A percentile compares a stretch with the other conserved stretches of the same genome.
These are phyloP conservation scores for Tetranychus urticae DNA, from an alignment of 1,140 invertebrate genomes.

Conservation along the genomic window DNA sequence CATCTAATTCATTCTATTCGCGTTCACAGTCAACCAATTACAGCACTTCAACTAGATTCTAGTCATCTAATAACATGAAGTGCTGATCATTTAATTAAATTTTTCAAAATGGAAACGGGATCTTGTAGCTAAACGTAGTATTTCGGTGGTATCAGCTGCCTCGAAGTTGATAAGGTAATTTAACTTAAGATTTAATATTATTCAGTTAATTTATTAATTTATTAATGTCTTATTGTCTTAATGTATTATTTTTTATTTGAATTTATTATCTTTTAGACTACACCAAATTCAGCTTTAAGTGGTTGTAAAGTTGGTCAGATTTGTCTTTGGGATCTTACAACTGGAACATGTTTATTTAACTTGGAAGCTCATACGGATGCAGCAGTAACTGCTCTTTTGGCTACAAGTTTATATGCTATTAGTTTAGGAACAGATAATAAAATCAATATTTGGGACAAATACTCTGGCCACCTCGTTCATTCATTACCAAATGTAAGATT, in stretches of 20 bases:
- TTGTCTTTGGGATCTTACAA: conserved; percentile 78
- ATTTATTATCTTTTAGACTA: conserved; percentile 31
- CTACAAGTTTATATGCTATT: conserved; percentile 71
- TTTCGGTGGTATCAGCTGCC: conserved; percentile 66
- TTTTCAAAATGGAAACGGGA: conserved; percentile 52
- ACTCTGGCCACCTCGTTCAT: conserved; percentile 69
- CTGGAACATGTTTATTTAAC: conserved; percentile 62
- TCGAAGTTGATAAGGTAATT: conserved; percentile 40
- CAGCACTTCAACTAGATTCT: conserved; percentile 48
- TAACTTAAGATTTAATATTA: conserved; percentile 1
- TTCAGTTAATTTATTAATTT: conserved; percentile 6
- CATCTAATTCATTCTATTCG: conserved; percentile 24
- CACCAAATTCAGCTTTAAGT: conserved; percentile 58
- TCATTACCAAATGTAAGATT: conserved; percentile 35
- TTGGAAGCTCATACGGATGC: conserved; percentile 70
- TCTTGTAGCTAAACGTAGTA: conserved; percentile 59
- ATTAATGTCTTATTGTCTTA: too few species aligned
- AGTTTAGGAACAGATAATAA: conserved; percentile 71
- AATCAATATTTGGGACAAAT: conserved; percentile 81
- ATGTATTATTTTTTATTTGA: neutral
- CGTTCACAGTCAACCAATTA: conserved; percentile 79
- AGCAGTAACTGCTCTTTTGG: conserved; percentile 45
- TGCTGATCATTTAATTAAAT: conserved; percentile 77
- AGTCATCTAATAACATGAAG: conserved; percentile 65
- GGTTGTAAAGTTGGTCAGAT: conserved; percentile 76